Evolutionary conservation across 1,140 invertebrate genomes (phyloP), one percentile per base, ranked within the genome.

Genomic region (Trigoniulus corallinus): DNA sequence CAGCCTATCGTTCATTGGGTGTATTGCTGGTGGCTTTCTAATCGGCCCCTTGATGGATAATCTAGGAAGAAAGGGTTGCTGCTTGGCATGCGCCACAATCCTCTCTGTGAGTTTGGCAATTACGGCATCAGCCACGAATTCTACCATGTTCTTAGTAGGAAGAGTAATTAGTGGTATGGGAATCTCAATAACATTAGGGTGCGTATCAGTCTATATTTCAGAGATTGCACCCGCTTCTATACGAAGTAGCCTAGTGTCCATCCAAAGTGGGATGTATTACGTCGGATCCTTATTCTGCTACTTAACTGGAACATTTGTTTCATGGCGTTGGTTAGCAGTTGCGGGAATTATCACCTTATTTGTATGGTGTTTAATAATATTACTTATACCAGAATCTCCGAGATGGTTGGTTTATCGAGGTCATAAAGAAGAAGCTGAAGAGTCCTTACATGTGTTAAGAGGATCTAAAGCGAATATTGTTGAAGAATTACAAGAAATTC

Each of bases 151-250:
- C 1, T 80, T 73, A 13, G 74, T 76, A 48, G 69, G 79, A 0
- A 72, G 88, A 43, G 75, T 89, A 50, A 68, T 89, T 34, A 81
- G 77, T 50, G 85, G 85, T 23, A 59, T 81, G 13, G 76, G 73
- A 0, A 76, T 82, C 1, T 64, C 63, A 1, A 78, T 84, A 72
- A 72, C 84, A 20, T 80, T 78, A 51, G 65, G 75, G 1, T 77
- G 78, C 0, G 81, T 77, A 0, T 84, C 85, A 0, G 72, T 85
- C 47, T 92, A 88, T 59, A 81, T 82, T 0, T 80, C 80, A 22
- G 87, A 91, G 69, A 84, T 84, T 29, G 76, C 82, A 0, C 81
- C 87, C 54, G 80, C 76, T 52, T 71, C 76, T 4, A 80, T 88
- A 53, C 70, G 87, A 29, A 87, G 87, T 3, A 76, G 76, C 15